A percentile compares a stretch with the other conserved stretches of the same genome.
Conservation (phyloP, 2,888 invertebrate species). For the Leptopilina syphax region DNA sequence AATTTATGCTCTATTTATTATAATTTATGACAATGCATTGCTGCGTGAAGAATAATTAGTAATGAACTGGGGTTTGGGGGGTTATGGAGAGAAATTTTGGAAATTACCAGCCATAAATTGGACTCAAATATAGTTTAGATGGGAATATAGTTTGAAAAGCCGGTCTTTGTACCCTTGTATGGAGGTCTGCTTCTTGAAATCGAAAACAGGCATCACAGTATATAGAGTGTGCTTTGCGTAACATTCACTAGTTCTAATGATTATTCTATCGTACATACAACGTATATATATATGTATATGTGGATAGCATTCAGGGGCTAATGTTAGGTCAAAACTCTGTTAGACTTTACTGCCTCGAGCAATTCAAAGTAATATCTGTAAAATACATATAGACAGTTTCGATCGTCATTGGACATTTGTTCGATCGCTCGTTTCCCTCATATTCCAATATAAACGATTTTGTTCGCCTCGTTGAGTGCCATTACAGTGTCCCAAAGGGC, state of each 20-base stretch:
- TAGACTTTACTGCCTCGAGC: background rate
- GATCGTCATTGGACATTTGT: slow-evolving; percentile 12
- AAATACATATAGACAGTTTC: slow-evolving; percentile 18
- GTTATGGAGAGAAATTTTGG: background rate
- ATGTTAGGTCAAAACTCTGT: slow-evolving; percentile 23
- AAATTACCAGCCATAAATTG: slow-evolving; percentile 4
- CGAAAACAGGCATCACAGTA: slow-evolving; percentile 1
- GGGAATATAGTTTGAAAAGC: slow-evolving; percentile 15
- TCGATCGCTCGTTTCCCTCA: slow-evolving; percentile 50
- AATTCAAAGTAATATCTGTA: slow-evolving; percentile 28
- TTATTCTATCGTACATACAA: background rate
- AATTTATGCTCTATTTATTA: no score
- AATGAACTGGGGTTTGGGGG: background rate
- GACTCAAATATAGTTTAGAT: slow-evolving; percentile 15
- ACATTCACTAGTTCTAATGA: slow-evolving; percentile 23
- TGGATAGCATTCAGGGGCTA: slow-evolving; percentile 24
- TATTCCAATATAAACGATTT: slow-evolving; percentile 69
- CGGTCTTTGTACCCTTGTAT: background rate
- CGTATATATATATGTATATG: no score
- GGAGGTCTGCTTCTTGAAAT: background rate
- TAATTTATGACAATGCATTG: no score
- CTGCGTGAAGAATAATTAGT: no score
- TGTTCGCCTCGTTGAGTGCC: slow-evolving; percentile 68
- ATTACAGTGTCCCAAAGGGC: slow-evolving; percentile 71
- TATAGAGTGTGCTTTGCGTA: slow-evolving; percentile 22